A percentile compares a stretch with the other conserved stretches of the same genome.
Conservation (phyloP, 2,113 vertebrate genomes). For the Notarius quadriscutis region DNA sequence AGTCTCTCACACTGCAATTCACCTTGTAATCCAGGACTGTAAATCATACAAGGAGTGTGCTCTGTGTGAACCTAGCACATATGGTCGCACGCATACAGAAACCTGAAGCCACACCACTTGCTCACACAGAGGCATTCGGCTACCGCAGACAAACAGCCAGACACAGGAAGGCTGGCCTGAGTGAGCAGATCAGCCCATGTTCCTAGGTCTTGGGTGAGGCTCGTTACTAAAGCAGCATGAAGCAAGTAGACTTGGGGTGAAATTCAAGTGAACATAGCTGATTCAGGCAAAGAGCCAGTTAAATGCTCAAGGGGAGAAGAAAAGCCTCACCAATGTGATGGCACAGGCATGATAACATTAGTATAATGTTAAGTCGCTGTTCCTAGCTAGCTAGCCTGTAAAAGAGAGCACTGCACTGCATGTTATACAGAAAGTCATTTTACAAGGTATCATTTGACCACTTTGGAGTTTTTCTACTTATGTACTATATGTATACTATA, state of each 20-base stretch:
- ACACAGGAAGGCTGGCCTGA: slow-evolving; percentile 50
- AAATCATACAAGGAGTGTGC: slow-evolving; percentile 69
- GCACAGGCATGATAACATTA: slow-evolving; percentile 21
- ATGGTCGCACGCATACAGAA: slow-evolving; percentile 24
- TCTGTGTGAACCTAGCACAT: slow-evolving; percentile 44
- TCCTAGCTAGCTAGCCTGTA: neutral
- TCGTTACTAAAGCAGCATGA: slow-evolving; percentile 50
- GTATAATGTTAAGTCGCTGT: neutral
- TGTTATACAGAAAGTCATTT: neutral
- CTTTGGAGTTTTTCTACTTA: neutral
- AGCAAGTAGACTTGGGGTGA: slow-evolving; percentile 27
- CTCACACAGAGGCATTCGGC: slow-evolving; percentile 40
- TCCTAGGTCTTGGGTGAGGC: slow-evolving; percentile 51
- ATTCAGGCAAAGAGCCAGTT: slow-evolving; percentile 28
- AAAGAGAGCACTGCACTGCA: neutral
- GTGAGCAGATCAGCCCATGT: slow-evolving; percentile 49
- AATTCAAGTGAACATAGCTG: slow-evolving; percentile 26
- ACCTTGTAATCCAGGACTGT: slow-evolving; percentile 51
- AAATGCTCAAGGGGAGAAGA: neutral
- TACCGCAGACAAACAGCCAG: slow-evolving; percentile 55
- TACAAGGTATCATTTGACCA: neutral
- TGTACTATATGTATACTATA: neutral
- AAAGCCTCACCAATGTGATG: slow-evolving; percentile 11
- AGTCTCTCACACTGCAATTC: slow-evolving; percentile 57
- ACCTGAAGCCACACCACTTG: slow-evolving; percentile 21